These are phyloP conservation scores for Tetrao urogallus DNA, from an alignment of 2,113 vertebrate genomes.

Conservation along the genomic window DNA sequence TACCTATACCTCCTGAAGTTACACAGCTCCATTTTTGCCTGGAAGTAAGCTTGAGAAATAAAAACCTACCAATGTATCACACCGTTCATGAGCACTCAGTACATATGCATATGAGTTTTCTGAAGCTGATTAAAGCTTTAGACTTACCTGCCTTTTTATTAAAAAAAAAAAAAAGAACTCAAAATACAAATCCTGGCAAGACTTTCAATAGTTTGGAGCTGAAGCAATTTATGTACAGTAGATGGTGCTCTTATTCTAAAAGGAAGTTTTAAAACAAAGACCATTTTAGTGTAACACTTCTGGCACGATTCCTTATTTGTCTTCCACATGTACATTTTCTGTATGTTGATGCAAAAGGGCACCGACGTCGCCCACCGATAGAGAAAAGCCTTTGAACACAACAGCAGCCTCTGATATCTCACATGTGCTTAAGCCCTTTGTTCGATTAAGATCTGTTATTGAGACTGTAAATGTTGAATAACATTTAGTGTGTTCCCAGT, in stretches of 20 bases:
- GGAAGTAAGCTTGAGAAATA: not conserved
- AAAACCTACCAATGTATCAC: not conserved
- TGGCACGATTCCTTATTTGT: not conserved
- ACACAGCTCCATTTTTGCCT: not conserved
- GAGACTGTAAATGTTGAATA: not conserved
- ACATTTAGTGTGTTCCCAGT: not conserved
- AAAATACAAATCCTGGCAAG: accelerated
- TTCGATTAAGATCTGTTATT: not conserved
- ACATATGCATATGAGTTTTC: not conserved
- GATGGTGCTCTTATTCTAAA: slow-evolving; percentile 32
- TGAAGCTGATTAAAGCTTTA: not conserved
- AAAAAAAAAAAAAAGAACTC: not conserved
- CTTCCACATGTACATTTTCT: not conserved
- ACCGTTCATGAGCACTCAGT: not conserved
- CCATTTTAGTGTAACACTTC: not conserved
- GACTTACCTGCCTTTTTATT: not conserved
- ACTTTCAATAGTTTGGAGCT: accelerated
- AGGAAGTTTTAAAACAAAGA: not conserved
- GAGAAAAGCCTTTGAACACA: not conserved
- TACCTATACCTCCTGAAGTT: not conserved
- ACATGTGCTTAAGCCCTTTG: not conserved
- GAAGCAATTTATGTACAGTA: not conserved
- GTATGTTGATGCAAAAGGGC: accelerated
- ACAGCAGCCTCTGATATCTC: not conserved
- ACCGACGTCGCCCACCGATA: not conserved